These are phyloP conservation scores for Onychomys leucogaster DNA, from an alignment of 2,797 vertebrate genomes.

Conservation along the genomic window DNA sequence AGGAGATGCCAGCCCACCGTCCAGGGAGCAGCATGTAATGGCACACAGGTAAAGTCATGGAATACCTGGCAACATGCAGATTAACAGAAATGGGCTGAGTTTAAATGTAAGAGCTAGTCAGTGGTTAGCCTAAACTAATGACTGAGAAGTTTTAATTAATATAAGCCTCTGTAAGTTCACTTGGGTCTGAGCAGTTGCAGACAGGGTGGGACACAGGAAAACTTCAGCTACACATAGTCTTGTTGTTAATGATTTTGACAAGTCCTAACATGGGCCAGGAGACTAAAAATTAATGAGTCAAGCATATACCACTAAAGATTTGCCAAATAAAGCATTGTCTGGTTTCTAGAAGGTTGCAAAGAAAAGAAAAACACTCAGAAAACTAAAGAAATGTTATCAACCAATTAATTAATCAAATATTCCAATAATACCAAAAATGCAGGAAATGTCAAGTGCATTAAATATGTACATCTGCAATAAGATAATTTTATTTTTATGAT, in stretches of 20 bases:
- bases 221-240: not conserved
- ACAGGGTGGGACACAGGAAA: too few species aligned
- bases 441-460: not conserved
- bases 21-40: too few species aligned
- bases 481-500: conserved; percentile 1
- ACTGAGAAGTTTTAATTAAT: too few species aligned
- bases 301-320: not conserved
- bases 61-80: too few species aligned
- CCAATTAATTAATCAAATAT: not conserved
- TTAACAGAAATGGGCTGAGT: too few species aligned
- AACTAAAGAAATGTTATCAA: conserved; percentile 1
- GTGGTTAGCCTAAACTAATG: too few species aligned
- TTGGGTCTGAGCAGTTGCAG: too few species aligned
- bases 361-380: not conserved
- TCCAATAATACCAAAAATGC: not conserved
- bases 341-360: not conserved
- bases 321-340: not conserved
- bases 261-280: not conserved
- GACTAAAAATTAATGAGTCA: not conserved
- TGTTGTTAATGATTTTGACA: not conserved
- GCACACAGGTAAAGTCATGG: too few species aligned
- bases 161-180: too few species aligned
- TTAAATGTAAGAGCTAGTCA: too few species aligned
- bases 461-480: not conserved
- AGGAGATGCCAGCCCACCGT: too few species aligned